These are phyloP conservation scores for Scrobipalpa atriplicella DNA, from an alignment of 2,888 invertebrate species.

Conservation along the genomic window DNA sequence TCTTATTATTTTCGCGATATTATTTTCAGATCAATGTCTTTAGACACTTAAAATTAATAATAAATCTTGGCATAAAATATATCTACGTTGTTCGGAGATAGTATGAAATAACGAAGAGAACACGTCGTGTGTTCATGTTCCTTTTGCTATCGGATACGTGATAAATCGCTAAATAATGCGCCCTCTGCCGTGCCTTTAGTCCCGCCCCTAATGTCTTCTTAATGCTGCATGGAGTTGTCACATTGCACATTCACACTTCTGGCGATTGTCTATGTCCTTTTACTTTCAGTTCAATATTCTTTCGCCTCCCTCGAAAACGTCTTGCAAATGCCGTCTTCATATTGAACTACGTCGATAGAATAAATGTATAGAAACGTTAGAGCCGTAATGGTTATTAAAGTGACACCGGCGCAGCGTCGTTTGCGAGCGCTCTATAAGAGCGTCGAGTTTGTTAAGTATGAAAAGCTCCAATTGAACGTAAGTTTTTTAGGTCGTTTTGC, in stretches of 20 bases:
- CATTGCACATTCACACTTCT: constrained; percentile 69
- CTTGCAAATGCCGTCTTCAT: constrained; percentile 40
- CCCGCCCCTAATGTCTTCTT: constrained; percentile 76
- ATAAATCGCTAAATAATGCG: constrained; percentile 75
- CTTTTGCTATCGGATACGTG: constrained; percentile 59
- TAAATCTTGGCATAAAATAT: background rate
- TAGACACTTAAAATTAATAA: background rate
- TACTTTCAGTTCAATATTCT: constrained; percentile 47
- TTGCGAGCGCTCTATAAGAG: constrained; percentile 56
- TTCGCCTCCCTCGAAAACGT: constrained; percentile 45
- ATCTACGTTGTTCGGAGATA: constrained; percentile 14
- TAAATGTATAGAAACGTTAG: constrained; percentile 42
- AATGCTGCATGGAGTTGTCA: constrained; percentile 78
- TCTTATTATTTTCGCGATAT: background rate
- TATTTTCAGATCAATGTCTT: background rate
- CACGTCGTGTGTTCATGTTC: constrained; percentile 36
- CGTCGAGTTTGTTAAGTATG: constrained; percentile 70
- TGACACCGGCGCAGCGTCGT: constrained; percentile 47
- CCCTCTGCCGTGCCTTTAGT: constrained; percentile 58
- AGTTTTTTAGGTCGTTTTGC: constrained; percentile 68
- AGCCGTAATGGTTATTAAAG: constrained; percentile 47
- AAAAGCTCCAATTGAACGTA: constrained; percentile 73
- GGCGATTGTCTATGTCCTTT: constrained; percentile 57
- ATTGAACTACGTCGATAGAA: constrained; percentile 44
- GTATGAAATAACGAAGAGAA: constrained; percentile 19